Percentiles rank a stretch among this genome's conserved stretches.
Conservation (phyloP, 2,113 vertebrate species). For the Pangasianodon gigas region DNA sequence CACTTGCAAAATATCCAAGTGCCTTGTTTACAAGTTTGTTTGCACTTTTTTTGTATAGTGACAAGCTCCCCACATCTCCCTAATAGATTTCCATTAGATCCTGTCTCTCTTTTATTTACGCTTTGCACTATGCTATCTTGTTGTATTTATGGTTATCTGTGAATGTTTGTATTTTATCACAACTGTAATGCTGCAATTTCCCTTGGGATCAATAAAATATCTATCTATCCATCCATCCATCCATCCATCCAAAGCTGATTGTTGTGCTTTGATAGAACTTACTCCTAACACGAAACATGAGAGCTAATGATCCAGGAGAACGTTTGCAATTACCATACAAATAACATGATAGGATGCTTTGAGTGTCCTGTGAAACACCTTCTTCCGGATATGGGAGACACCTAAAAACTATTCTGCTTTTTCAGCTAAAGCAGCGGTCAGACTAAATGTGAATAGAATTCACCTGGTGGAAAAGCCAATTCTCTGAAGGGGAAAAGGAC, state of each 20-base stretch:
- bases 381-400: not conserved
- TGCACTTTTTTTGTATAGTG: no score
- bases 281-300: not conserved
- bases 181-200: not conserved
- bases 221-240: not conserved
- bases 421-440: not conserved
- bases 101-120: not conserved
- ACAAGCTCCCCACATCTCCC: not conserved
- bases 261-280: not conserved
- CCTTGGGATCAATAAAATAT: not conserved
- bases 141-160: not conserved
- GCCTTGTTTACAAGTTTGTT: not conserved
- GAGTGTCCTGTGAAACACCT: not conserved
- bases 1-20: not conserved
- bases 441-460: not conserved
- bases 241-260: not conserved
- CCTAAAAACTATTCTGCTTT: not conserved
- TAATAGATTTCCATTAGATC: not conserved
- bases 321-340: not conserved
- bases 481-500: slow-evolving; percentile 5
- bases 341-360: not conserved
- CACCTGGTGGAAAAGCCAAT: not conserved
- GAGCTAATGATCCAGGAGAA: not conserved
- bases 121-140: not conserved
- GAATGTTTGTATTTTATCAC: not conserved